Evolutionary conservation across 2,113 vertebrate genomes (phyloP).

Genomic region (Sander vitreus): DNA sequence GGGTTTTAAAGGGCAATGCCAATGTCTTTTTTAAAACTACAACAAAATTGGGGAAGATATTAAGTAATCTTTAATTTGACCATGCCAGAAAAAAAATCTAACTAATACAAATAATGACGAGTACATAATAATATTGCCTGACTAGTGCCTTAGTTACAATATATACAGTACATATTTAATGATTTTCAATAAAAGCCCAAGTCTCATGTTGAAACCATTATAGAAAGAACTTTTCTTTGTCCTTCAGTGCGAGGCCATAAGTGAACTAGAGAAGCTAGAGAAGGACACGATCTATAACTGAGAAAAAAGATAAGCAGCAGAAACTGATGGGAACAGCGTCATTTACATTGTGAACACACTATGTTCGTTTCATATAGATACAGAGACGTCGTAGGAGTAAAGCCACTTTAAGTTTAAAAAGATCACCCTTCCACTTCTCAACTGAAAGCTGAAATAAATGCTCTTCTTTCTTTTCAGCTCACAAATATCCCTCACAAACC

Average conservation of each 20-base stretch:
- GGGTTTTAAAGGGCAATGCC: not conserved
- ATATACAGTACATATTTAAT: not conserved
- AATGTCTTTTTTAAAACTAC: not conserved
- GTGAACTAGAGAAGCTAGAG: not conserved
- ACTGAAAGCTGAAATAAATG: not conserved
- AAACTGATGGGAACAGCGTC: not conserved
- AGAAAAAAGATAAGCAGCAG: conserved; percentile 13
- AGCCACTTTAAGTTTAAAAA: not conserved
- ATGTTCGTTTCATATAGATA: not conserved
- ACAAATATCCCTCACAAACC: not conserved
- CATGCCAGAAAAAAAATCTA: not conserved
- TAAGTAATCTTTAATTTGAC: too few relatives aligned
- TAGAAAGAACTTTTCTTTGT: not conserved
- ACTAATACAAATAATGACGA: not conserved
- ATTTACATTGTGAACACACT: not conserved
- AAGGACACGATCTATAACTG: conserved; percentile 23
- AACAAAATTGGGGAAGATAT: not conserved
- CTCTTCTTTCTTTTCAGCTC: not conserved
- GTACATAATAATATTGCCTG: too few relatives aligned
- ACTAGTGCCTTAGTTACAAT: too few relatives aligned
- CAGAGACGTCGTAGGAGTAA: not conserved
- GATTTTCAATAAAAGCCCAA: too few relatives aligned
- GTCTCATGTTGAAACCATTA: not conserved
- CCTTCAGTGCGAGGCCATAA: conserved; percentile 6
- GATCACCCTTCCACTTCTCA: not conserved